phyloP scores from a whole-genome alignment of 2,113 vertebrate genomes.

The Sakesphorus luctuosus region DNA sequence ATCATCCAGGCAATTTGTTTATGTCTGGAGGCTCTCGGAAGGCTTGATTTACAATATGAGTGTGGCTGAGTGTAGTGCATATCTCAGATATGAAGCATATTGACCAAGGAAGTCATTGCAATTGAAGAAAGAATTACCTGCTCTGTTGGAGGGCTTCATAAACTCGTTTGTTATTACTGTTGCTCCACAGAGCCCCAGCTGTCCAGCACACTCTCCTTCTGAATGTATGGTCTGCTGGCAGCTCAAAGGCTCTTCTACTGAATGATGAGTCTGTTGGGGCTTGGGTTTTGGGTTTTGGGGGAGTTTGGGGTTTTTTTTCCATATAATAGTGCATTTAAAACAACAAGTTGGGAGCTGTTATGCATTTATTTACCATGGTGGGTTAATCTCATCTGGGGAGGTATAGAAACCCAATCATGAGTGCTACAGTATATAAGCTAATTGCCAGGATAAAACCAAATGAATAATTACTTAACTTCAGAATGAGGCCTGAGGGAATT shows the following conservation, averaged over 20 bases:
- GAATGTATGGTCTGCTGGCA: slow-evolving; percentile 40
- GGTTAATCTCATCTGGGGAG: slow-evolving; percentile 81
- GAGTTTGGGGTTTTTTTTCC: not conserved
- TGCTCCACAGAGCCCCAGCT: slow-evolving; percentile 60
- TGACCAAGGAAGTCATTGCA: slow-evolving; percentile 60
- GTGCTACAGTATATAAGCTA: slow-evolving; percentile 84
- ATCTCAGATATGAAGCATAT: not conserved
- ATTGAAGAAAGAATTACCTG: slow-evolving; percentile 32
- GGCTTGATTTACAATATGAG: not conserved
- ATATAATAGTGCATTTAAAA: slow-evolving; percentile 67
- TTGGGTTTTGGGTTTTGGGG: not conserved
- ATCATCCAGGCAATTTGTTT: not conserved
- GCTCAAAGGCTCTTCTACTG: slow-evolving; percentile 14
- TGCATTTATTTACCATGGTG: slow-evolving; percentile 79
- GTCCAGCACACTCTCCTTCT: slow-evolving; percentile 67
- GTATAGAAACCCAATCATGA: slow-evolving; percentile 80
- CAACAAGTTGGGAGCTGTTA: slow-evolving; percentile 68
- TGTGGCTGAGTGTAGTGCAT: not conserved
- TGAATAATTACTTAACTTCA: slow-evolving; percentile 88
- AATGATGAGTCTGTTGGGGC: slow-evolving; percentile 13
- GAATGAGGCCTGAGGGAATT: slow-evolving; percentile 85
- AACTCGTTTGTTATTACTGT: slow-evolving; percentile 29
- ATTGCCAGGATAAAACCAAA: slow-evolving; percentile 86
- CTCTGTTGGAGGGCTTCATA: slow-evolving; percentile 49
- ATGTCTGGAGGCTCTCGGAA: not conserved